Base-by-base conservation (phyloP, 2,888 invertebrate genomes). In the Hemicrepidius hirtus region DNA sequence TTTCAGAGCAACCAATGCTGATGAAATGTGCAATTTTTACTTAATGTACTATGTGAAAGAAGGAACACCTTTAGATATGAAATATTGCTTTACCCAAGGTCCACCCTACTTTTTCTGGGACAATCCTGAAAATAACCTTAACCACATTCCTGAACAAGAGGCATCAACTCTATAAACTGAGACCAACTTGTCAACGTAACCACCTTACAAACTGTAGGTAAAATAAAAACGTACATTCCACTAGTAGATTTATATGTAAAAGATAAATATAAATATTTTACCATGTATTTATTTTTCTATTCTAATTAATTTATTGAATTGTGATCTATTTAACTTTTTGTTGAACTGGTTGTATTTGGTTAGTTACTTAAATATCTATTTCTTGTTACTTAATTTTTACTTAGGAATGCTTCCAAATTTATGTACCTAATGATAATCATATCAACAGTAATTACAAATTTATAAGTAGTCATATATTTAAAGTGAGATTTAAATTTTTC, bases 11-110 rank as follows among this genome's bases (percentile, higher is more conserved):
- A 97, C 97, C 24, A 95, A 94, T 83, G 90, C 92, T 12, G 95
- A 97, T 80, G 97, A 97, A 87, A 97, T 97, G 97, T 97, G 97
- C 87, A 97, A 97, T 86, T 97, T 97, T 86, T 97, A 97, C 86
- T 85, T 97, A 0, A 96, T 97, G 95, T 97, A 97, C 85, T 97
- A 95, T 88, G 95, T 96, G 0, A 91, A 95, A 65, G 90, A 93
- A 63, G 91, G 90, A 12, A 89, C 91, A 1, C 95, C 96, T 0
- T 86, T 97, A 3, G 86, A 92, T 0, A 92, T 91, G 86, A 94
- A 95, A 85, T 95, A 95, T 82, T 97, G 95, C 85, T 96, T 96
- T 84, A 91, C 93, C 3, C 86, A 87, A 64, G 98, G 98, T 5
- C 95, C 97, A 1, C 97, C 98, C 0, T 85, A 85, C 76, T 97